A percentile compares a stretch with the other conserved stretches of the same genome.
phyloP scores from a whole-genome alignment of 2,888 invertebrate genomes.

The Emmelina monodactyla region DNA sequence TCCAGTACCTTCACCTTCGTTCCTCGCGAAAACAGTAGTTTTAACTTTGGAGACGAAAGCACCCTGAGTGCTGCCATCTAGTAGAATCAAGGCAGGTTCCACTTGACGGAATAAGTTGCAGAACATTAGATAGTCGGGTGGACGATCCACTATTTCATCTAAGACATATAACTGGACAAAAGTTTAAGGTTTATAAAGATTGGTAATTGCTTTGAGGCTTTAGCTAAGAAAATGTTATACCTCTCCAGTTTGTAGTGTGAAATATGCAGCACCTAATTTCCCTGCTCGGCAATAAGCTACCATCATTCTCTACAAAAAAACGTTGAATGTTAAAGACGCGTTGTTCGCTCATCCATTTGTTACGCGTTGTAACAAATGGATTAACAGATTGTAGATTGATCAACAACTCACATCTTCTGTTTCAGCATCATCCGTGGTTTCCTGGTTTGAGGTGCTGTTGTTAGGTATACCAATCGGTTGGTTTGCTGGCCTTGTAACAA shows the following conservation, averaged over 20 bases:
- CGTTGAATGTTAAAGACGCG: too few species aligned
- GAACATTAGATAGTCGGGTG: slow-evolving; percentile 69
- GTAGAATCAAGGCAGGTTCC: slow-evolving; percentile 61
- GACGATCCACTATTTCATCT: slow-evolving; percentile 72
- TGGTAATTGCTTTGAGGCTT: neutral
- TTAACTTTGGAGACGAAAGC: slow-evolving; percentile 55
- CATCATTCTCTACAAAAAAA: slow-evolving; percentile 58
- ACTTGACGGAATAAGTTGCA: slow-evolving; percentile 67
- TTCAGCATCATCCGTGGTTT: slow-evolving; percentile 36
- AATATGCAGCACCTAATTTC: slow-evolving; percentile 78
- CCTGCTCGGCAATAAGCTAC: slow-evolving; percentile 71
- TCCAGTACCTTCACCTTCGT: slow-evolving; percentile 25
- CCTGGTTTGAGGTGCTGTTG: slow-evolving; percentile 22
- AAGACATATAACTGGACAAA: slow-evolving; percentile 65
- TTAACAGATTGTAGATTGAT: too few species aligned
- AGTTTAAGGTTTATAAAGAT: neutral
- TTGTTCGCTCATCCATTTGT: too few species aligned
- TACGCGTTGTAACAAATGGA: too few species aligned
- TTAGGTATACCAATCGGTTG: too few species aligned
- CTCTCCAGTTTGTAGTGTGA: slow-evolving; percentile 70
- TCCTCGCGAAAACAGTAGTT: slow-evolving; percentile 32
- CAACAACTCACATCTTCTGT: slow-evolving; percentile 29
- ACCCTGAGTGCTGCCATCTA: slow-evolving; percentile 60
- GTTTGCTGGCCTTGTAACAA: too few species aligned
- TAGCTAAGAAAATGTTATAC: slow-evolving; percentile 28